phyloP scores from a whole-genome alignment of 2,797 vertebrate species.

The Tiaroga cobitis region DNA sequence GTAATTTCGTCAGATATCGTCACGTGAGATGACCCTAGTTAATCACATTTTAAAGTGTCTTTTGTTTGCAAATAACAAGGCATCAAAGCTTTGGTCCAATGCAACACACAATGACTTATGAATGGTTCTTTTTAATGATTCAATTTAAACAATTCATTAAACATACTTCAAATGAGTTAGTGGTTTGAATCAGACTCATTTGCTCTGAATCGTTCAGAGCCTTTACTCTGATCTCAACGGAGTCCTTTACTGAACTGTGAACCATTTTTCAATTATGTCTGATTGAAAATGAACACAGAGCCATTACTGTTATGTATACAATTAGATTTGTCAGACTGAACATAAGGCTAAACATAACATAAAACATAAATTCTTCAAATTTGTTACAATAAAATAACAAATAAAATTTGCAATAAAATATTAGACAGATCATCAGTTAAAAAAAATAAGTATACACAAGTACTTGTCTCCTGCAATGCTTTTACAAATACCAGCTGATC shows the following conservation, averaged over 20 bases:
- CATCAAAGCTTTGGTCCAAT: no score
- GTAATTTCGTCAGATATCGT: neutral
- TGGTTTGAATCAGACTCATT: neutral
- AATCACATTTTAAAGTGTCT: neutral
- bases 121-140: conserved; percentile 19
- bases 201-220: neutral
- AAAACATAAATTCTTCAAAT: neutral
- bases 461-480: neutral
- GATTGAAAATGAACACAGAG: conserved; percentile 2
- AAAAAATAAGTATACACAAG: neutral
- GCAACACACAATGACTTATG: no score
- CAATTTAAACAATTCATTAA: conserved; percentile 24
- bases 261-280: conserved; percentile 3
- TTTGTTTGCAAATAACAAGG: neutral
- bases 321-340: neutral
- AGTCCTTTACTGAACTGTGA: neutral
- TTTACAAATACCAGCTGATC: neutral
- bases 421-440: neutral
- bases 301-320: neutral
- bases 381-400: neutral
- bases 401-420: no score
- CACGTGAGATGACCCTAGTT: neutral
- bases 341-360: no score
- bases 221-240: neutral
- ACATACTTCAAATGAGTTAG: conserved; percentile 3